phyloP scores from a whole-genome alignment of 1,140 invertebrate species.

The Penaeus chinensis region DNA sequence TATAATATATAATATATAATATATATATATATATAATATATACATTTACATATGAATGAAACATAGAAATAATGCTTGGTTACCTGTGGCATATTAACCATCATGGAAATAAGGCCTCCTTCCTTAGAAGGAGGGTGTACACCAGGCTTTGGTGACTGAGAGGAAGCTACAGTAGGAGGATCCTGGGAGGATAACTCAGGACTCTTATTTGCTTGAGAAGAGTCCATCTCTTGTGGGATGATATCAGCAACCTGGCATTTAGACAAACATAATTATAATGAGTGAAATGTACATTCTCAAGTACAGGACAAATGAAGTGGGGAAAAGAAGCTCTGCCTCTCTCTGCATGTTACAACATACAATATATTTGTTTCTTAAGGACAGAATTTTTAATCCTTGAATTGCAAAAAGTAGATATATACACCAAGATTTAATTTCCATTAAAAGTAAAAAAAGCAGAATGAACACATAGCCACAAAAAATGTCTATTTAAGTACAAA shows the following conservation, averaged over 20 bases:
- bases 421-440: too few relatives aligned
- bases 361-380: too few relatives aligned
- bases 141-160: constrained; percentile 42
- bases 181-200: constrained; percentile 45
- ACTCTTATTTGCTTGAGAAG: constrained; percentile 46
- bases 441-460: too few relatives aligned
- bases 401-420: too few relatives aligned
- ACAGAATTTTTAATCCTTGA: too few relatives aligned
- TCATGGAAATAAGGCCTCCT: constrained; percentile 69
- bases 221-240: constrained; percentile 62
- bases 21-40: too few relatives aligned
- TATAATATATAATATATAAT: too few relatives aligned
- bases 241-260: constrained; percentile 54
- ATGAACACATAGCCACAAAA: too few relatives aligned
- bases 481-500: too few relatives aligned
- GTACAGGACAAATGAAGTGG: neutral
- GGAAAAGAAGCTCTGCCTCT: too few relatives aligned
- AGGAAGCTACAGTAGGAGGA: constrained; percentile 31
- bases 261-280: neutral
- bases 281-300: neutral
- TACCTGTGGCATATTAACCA: constrained; percentile 91
- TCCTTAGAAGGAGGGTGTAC: constrained; percentile 12
- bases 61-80: constrained; percentile 65
- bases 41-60: neutral
- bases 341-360: too few relatives aligned